Base-by-base conservation (phyloP, 2,888 invertebrate genomes). In the Lissonota sp. region DNA sequence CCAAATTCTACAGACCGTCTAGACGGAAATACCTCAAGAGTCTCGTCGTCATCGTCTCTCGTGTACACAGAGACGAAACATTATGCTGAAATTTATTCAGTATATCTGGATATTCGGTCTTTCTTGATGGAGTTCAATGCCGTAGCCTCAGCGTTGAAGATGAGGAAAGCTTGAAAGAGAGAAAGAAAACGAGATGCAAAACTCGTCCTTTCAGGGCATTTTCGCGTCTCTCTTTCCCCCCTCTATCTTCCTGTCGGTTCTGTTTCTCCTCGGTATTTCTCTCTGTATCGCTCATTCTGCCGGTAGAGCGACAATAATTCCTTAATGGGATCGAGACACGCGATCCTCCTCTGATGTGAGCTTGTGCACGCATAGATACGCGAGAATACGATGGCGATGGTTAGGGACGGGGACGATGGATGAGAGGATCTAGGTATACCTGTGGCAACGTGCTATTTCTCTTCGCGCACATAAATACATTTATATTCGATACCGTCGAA, bases 271-370 rank as follows among this genome's bases (percentile, higher is more conserved):
- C 26, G 26, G 26, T 67, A 37, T 66, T 16, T 66, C 66, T 57
- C 51, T 72, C 60, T 40, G 60, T 72, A 72, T 62, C 55, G 53
- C 72, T 78, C 62, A n/a, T 78, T 57, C 67, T 10, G 60, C 12
- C 58, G 72, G 74, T 63, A 44, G 55, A 72, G 71, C 76, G 80
- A 83, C 84, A 83, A 81, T 83, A 81, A 83, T 83, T 84, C 71
- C 66, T 62, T 83, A 81, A 84, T 83, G 77, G 84, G 81, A 72
- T 49, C 69, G 58, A 49, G 67, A 75, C 83, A 84, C 75, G 83
- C 83, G 69, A 84, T 80, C 49, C 62, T 55, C 12, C n/a, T n/a
- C n/a, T n/a, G n/a, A n/a, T n/a, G n/a, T 40, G 69, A 67, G 75
- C 53, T 44, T 5, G 70, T 60, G 60, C 70, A 58, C 71, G 60